Evolutionary conservation across 2,888 invertebrate genomes (phyloP).

Genomic region (Tachina lurida): DNA sequence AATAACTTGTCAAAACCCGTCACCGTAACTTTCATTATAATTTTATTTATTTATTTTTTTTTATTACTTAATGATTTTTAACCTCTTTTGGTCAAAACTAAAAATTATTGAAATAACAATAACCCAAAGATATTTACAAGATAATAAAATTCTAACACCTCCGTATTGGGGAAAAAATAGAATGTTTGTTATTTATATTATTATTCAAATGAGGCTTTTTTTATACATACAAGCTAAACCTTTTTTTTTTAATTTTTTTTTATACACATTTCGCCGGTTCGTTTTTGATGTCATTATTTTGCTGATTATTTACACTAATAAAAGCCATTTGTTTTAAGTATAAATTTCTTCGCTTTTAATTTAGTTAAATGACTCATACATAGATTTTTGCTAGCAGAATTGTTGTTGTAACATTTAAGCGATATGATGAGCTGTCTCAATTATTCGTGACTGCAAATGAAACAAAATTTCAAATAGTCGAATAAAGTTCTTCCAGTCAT

Average conservation of each 20-base stretch:
- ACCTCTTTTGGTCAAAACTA: not conserved
- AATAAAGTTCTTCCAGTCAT: not conserved
- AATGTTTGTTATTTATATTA: not conserved
- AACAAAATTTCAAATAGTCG: not conserved
- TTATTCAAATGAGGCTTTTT: not conserved
- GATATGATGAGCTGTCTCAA: not conserved
- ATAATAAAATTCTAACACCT: not conserved
- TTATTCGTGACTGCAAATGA: not conserved
- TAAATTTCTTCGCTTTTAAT: conserved; percentile 1
- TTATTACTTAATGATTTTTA: not conserved
- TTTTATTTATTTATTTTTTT: no score
- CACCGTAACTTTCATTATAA: not conserved
- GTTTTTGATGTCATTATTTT: conserved; percentile 12
- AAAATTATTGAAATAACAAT: not conserved
- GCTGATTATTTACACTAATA: conserved; percentile 45
- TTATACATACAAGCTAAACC: not conserved
- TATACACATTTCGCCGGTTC: conserved; percentile 37
- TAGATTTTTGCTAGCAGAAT: not conserved
- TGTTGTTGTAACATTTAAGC: not conserved
- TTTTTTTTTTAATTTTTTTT: conserved; percentile 7
- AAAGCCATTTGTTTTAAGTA: conserved; percentile 11
- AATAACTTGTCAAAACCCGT: not conserved
- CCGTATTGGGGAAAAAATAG: not conserved
- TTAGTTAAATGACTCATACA: conserved; percentile 44
- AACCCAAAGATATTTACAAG: not conserved